phyloP scores from a whole-genome alignment of 2,113 vertebrate genomes.

The Anguilla japonica region DNA sequence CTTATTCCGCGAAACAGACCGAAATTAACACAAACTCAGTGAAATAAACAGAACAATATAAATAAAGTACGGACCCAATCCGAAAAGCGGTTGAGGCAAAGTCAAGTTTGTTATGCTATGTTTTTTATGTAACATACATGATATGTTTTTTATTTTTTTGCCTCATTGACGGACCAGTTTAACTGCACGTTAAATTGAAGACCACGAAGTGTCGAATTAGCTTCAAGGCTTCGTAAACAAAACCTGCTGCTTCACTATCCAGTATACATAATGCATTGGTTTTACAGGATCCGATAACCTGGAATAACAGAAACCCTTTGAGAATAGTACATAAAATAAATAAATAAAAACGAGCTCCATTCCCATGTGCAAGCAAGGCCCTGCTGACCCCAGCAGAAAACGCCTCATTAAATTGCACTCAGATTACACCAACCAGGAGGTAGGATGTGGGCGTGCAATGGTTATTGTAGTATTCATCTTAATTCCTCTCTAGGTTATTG shows the following conservation, averaged over 20 bases:
- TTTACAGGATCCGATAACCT: conserved; percentile 59
- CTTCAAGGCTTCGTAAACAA: conserved; percentile 46
- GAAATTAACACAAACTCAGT: not conserved
- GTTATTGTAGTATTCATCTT: not conserved
- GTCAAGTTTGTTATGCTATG: too few species aligned
- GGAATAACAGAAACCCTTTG: conserved; percentile 48
- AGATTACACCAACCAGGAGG: not conserved
- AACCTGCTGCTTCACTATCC: conserved; percentile 53
- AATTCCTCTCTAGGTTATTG: not conserved
- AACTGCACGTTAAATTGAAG: conserved; percentile 41
- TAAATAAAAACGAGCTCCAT: conserved; percentile 62
- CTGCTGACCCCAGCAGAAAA: conserved; percentile 55
- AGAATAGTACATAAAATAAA: conserved; percentile 59
- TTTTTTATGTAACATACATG: too few species aligned
- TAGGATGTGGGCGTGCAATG: not conserved
- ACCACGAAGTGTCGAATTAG: conserved; percentile 45
- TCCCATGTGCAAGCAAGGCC: conserved; percentile 56
- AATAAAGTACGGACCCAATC: too few species aligned
- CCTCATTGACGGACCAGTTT: not conserved
- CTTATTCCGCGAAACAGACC: not conserved
- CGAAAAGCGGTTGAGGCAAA: too few species aligned
- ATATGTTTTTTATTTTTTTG: too few species aligned
- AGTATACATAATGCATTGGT: conserved; percentile 56
- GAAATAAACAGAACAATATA: not conserved
- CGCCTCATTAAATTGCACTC: conserved; percentile 29